Evolutionary conservation across 2,888 invertebrate species (phyloP).

Genomic region (Cremastinae sp.): DNA sequence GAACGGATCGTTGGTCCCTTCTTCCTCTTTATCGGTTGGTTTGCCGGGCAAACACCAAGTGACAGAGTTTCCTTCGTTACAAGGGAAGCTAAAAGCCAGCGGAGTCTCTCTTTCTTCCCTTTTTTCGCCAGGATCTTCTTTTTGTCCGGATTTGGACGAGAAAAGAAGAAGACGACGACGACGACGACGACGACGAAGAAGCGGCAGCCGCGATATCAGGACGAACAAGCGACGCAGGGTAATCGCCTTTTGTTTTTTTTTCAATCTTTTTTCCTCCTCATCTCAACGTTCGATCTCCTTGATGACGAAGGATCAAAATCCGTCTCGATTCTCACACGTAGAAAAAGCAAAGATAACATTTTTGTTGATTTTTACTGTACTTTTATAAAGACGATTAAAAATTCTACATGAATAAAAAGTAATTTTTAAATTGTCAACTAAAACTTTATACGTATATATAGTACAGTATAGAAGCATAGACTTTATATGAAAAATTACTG

Average conservation of each 20-base stretch:
- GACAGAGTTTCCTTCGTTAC: constrained; percentile 69
- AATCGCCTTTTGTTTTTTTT: constrained; percentile 63
- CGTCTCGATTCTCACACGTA: constrained; percentile 51
- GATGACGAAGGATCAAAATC: constrained; percentile 36
- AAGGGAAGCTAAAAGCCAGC: constrained; percentile 7
- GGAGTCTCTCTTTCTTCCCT: constrained; percentile 31
- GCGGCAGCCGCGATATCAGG: constrained; percentile 47
- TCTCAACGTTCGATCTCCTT: constrained; percentile 8
- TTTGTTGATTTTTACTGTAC: no score
- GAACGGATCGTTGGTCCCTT: constrained; percentile 71
- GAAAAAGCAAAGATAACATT: not conserved
- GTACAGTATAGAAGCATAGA: no score
- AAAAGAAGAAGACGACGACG: no score
- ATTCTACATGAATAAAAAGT: no score
- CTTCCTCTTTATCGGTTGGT: constrained; percentile 29
- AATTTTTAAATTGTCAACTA: no score
- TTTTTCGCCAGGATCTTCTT: constrained; percentile 44
- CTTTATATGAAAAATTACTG: no score
- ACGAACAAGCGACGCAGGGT: constrained; percentile 53
- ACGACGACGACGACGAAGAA: no score
- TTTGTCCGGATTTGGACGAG: constrained; percentile 54
- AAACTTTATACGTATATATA: no score
- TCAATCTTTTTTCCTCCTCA: constrained; percentile 24
- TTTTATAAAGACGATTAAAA: no score
- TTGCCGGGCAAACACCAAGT: constrained; percentile 69